These are phyloP conservation scores for Gyrodactylus salaris DNA, from an alignment of 1,140 invertebrate genomes.

Conservation along the genomic window DNA sequence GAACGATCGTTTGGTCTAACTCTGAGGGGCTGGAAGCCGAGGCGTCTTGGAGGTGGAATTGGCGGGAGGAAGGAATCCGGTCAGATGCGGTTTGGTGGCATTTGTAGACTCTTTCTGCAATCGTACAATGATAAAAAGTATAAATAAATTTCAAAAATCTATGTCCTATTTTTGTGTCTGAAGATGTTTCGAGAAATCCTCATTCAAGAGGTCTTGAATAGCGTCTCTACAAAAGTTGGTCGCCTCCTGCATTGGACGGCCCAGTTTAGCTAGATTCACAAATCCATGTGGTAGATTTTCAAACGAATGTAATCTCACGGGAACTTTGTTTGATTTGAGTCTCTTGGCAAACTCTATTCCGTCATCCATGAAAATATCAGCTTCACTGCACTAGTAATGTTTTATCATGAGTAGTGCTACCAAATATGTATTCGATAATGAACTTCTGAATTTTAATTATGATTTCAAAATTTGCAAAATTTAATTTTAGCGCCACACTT, in stretches of 20 bases:
- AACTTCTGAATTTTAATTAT: no score
- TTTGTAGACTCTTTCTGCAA: conserved; percentile 29
- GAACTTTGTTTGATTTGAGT: background rate
- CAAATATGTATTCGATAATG: no score
- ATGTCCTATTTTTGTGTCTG: background rate
- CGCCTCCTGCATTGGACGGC: background rate
- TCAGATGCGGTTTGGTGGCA: conserved; percentile 47
- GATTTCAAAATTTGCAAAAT: no score
- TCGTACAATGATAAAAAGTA: background rate
- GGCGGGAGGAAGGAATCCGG: conserved; percentile 52
- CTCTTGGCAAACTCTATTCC: background rate
- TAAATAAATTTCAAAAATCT: no score
- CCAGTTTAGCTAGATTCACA: background rate
- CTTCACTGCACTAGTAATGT: background rate
- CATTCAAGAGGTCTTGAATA: background rate
- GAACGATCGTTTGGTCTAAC: conserved; percentile 12
- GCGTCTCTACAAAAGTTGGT: background rate
- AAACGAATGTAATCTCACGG: background rate
- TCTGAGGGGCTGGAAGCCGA: conserved; percentile 42
- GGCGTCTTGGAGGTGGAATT: conserved; percentile 47
- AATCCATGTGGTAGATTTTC: background rate
- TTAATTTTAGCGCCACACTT: no score
- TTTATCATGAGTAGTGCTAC: no score
- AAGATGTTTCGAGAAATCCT: background rate
- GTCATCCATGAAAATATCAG: background rate